Base-by-base conservation (phyloP, 2,888 invertebrate species). In the Lucinisca nassula region DNA sequence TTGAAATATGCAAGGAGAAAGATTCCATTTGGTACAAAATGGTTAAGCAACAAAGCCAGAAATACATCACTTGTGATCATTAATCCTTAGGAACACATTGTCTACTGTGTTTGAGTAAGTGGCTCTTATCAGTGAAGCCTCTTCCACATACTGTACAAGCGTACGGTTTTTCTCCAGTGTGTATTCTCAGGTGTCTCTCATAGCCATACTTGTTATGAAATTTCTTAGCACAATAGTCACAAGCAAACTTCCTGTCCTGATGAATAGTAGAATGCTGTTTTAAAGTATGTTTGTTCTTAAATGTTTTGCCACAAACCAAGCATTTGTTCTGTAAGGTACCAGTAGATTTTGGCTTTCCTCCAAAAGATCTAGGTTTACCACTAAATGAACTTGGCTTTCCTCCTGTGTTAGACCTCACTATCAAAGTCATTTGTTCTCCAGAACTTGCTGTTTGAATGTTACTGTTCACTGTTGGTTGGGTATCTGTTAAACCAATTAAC, bases 161-260 rank as follows among this genome's bases (percentile, higher is more conserved):
- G 74, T 87, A 91, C 12, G 91, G 91, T 49, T 82, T 88, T 35
- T 91, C 91, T 27, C 90, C 88, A 27, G 91, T 91, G 51, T 91
- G 91, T 24, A 87, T 88, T 12, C 91, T 38, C 27, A 88, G 88
- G 49, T 91, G 91, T 30, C 90, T 76, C 78, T 90, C 88, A 14
- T 86, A 76, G 21, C 87, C 89, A 77, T 89, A 91, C 17, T 91
- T 89, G 58, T 91, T 89, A 30, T 87, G 88, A 72, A 91, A 91
- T 49, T 89, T 89, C 67, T 91, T 91, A 76, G 86, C 86, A 45
- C 91, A 91, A 37, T 77, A 91, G 51, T 89, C 89, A 61, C 91
- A 91, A 24, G 81, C 84, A 86, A 89, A 91, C 37, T 86, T 91
- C 14, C 82, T 74, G 32, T 89, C 91, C 77, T 82, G 83, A 45